Evolutionary conservation across 2,113 vertebrate species (phyloP), one percentile per base, ranked within the genome.

Genomic region (Xenus cinereus): DNA sequence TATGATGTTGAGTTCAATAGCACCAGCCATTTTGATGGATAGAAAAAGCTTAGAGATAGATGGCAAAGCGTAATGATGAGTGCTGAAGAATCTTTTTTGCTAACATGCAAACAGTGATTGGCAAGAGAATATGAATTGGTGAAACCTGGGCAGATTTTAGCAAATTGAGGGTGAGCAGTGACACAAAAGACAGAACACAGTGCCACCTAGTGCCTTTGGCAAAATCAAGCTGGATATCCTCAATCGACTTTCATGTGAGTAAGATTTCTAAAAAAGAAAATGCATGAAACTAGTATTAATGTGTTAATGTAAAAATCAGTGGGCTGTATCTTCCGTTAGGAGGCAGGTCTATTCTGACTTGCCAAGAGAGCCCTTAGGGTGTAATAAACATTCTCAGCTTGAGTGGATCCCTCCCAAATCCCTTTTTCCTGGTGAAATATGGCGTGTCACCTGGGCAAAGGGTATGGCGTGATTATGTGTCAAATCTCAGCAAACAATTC

Each of bases 201-300:
- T 69, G 89, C 93, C 95, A 96, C 94, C 96, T 95, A 95, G 94
- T 94, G 97, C 80, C 71, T 24, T n/a, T 18, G 84, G 74, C 63
- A 84, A 94, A 75, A 53, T 21, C 53, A 2, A 75, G 3, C 53
- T 28, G 48, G 17, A 12, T 17, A 20, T 27, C 37, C 22, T 12
- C 22, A 5, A 1, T 12, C 4, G 4, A 2, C 33, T 43, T 26
- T 11, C 46, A 3, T 4, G 43, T 15, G 21, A 45, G 30, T 16
- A 30, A 27, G 23, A 30, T 12, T 74, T 63, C n/a, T 16, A 4
- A 35, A 72, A 51, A 14, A 27, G 10, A 68, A 56, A 91, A 24
- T 5, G 19, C 10, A 5, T 45, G 39, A 13, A 53, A 66, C 17
- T 20, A 5, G 6, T 33, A 24, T 54, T 51, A 81, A 73, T 4